phyloP scores from a whole-genome alignment of 2,888 invertebrate species.

The Brachypalpus laphriformis region DNA sequence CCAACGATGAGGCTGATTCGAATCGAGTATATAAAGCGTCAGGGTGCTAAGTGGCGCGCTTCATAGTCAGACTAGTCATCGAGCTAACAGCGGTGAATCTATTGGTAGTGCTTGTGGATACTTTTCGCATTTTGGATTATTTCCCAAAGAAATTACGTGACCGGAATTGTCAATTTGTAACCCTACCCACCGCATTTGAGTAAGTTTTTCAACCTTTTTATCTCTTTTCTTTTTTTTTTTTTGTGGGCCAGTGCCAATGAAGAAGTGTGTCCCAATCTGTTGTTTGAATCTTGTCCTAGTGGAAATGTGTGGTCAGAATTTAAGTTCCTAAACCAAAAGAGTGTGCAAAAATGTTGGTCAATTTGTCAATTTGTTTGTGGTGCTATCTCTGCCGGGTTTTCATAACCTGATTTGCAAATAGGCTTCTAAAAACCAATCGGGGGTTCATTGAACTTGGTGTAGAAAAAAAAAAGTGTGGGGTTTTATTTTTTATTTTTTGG shows the following conservation, averaged over 20 bases:
- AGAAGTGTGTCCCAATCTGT: neutral
- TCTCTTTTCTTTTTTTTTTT: neutral
- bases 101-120: constrained; percentile 43
- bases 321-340: neutral
- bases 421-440: neutral
- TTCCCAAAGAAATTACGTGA: constrained; percentile 48
- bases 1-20: constrained; percentile 20
- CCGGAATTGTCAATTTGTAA: constrained; percentile 49
- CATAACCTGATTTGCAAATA: constrained; percentile 38
- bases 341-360: constrained; percentile 34
- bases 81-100: constrained; percentile 34
- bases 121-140: constrained; percentile 45
- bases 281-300: neutral
- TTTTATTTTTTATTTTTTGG: neutral
- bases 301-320: neutral
- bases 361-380: constrained; percentile 18
- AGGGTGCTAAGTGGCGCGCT: constrained; percentile 62
- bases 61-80: constrained; percentile 59
- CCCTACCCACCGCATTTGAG: constrained; percentile 33
- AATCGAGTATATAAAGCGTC: constrained; percentile 58
- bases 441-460: constrained; percentile 32
- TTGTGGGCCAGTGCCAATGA: constrained; percentile 34
- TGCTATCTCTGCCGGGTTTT: constrained; percentile 12
- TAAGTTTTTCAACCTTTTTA: constrained; percentile 38
- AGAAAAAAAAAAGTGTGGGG: neutral